phyloP scores from a whole-genome alignment of 2,888 invertebrate species.

The Microdon myrmicae region DNA sequence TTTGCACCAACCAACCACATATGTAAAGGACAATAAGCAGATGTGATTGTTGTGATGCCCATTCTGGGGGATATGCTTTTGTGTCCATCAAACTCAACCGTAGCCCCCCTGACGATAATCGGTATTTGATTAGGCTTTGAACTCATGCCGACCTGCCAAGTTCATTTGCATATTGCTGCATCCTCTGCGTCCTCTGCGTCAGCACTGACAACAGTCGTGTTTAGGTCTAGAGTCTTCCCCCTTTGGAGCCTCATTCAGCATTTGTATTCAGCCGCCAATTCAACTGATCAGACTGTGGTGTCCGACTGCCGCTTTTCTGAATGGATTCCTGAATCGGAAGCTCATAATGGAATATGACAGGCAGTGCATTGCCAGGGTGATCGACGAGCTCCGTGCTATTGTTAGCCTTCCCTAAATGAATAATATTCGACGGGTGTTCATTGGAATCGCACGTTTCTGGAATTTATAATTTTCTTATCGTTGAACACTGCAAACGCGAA shows the following conservation, averaged over 20 bases:
- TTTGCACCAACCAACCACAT: too few relatives aligned
- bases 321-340: conserved; percentile 50
- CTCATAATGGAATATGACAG: conserved; percentile 48
- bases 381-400: conserved; percentile 46
- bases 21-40: too few relatives aligned
- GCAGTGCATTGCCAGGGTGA: conserved; percentile 44
- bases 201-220: conserved; percentile 32
- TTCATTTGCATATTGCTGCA: conserved; percentile 33
- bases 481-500: conserved; percentile 13
- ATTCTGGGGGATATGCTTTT: too few relatives aligned
- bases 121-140: conserved; percentile 28
- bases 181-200: conserved; percentile 6
- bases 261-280: conserved; percentile 38
- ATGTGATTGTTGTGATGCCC: too few relatives aligned
- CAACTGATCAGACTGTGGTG: conserved; percentile 15
- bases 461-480: conserved; percentile 30
- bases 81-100: too few relatives aligned
- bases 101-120: too few relatives aligned
- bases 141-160: conserved; percentile 16
- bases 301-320: conserved; percentile 29
- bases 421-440: conserved; percentile 47
- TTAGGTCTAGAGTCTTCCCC: conserved; percentile 30
- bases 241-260: conserved; percentile 32
- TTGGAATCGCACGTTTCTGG: conserved; percentile 44
- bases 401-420: conserved; percentile 43